Percentiles rank a stretch among this genome's conserved stretches.
phyloP scores from a whole-genome alignment of 2,113 vertebrate genomes.

The Zosterops hypoxanthus region DNA sequence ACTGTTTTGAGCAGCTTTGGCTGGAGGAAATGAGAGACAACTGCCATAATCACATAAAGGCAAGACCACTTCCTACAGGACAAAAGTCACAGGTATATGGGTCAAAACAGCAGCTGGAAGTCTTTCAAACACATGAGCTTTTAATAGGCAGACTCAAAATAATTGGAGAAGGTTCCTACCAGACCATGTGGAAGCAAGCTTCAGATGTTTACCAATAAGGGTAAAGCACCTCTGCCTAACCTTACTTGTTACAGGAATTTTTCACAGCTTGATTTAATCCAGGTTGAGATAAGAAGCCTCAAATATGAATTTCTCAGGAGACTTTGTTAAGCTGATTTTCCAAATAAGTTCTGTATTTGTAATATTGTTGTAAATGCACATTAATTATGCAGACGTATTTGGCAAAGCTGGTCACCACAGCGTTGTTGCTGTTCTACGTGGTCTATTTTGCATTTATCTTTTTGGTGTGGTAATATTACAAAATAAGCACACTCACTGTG shows the following conservation, averaged over 20 bases:
- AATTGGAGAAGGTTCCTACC: neutral
- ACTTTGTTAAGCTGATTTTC: constrained; percentile 5
- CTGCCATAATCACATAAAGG: neutral
- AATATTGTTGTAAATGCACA: neutral
- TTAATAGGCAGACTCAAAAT: neutral
- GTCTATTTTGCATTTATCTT: constrained; percentile 55
- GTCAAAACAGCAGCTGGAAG: neutral
- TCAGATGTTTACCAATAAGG: constrained; percentile 4
- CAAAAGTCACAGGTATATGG: constrained; percentile 27
- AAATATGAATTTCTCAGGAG: neutral
- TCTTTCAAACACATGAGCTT: neutral
- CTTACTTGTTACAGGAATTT: constrained; percentile 2
- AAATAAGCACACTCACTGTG: constrained; percentile 14
- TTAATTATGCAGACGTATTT: neutral
- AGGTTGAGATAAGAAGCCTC: neutral
- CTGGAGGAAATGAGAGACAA: constrained; percentile 17
- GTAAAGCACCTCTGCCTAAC: neutral
- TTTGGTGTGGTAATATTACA: constrained; percentile 46
- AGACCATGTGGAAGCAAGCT: neutral
- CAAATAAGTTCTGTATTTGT: neutral
- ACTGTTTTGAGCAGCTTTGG: neutral
- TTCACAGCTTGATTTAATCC: neutral
- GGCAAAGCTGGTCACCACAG: constrained; percentile 5
- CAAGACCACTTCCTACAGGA: constrained; percentile 26
- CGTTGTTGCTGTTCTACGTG: neutral